Percentiles rank a stretch among this genome's conserved stretches.
Conservation (phyloP, 2,797 vertebrate genomes). For the Echeneis naucrates region DNA sequence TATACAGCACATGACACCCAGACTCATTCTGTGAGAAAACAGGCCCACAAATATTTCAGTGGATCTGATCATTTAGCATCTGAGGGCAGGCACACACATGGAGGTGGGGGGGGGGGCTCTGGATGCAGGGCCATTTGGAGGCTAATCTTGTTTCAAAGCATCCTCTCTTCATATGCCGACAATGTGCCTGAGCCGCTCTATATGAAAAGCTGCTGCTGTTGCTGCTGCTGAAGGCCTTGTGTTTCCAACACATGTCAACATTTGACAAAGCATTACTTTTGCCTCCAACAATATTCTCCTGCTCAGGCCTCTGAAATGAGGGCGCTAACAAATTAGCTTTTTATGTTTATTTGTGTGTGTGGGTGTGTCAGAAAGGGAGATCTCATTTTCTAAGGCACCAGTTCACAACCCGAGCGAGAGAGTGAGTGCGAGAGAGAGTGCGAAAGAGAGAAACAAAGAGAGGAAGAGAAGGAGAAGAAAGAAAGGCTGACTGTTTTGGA, state of each 20-base stretch:
- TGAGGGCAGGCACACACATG: slow-evolving; percentile 32
- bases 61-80: slow-evolving; percentile 71
- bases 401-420: slow-evolving; percentile 53
- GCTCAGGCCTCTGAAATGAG: slow-evolving; percentile 81
- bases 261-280: slow-evolving; percentile 85
- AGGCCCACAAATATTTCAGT: slow-evolving; percentile 65
- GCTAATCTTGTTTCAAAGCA: slow-evolving; percentile 85
- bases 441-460: slow-evolving; percentile 51
- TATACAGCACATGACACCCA: slow-evolving; percentile 47
- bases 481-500: slow-evolving; percentile 75
- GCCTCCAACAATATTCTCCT: slow-evolving; percentile 78
- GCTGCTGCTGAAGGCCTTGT: slow-evolving; percentile 77
- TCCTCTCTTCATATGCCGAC: slow-evolving; percentile 79
- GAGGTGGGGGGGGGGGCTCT: slow-evolving; percentile 13
- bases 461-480: slow-evolving; percentile 43
- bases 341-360: slow-evolving; percentile 86
- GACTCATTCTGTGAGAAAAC: slow-evolving; percentile 58
- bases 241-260: slow-evolving; percentile 86
- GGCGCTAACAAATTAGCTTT: slow-evolving; percentile 86
- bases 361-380: slow-evolving; percentile 77
- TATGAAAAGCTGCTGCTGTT: slow-evolving; percentile 59
- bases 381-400: slow-evolving; percentile 70
- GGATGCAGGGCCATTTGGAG: slow-evolving; percentile 76
- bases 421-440: slow-evolving; percentile 29
- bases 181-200: slow-evolving; percentile 72